Conservation (phyloP, 2,113 vertebrate genomes). For the Girardinichthys multiradiatus region DNA sequence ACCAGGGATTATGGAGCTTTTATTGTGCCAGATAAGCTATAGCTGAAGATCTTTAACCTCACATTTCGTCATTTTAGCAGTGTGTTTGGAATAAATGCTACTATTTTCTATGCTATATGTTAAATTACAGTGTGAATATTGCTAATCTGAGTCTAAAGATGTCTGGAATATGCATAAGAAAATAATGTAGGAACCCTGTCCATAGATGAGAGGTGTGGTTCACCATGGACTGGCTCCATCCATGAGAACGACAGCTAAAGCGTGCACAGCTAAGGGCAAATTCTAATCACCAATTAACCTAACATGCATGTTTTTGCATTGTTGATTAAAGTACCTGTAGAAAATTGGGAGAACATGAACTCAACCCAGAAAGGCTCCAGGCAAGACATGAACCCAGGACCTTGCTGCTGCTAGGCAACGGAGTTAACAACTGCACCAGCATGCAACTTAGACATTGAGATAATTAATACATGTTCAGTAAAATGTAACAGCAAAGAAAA, state of each 20-base stretch:
- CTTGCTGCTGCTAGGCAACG: too few relatives aligned
- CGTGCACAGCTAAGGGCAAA: background rate
- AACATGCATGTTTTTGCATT: background rate
- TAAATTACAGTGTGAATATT: background rate
- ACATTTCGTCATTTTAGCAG: background rate
- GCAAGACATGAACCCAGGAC: too few relatives aligned
- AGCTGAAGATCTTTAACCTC: slow-evolving; percentile 6
- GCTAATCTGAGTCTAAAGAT: background rate
- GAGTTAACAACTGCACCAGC: too few relatives aligned
- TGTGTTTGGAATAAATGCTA: background rate
- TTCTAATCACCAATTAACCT: background rate
- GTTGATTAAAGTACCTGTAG: too few relatives aligned
- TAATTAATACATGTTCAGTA: background rate
- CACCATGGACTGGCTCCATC: background rate
- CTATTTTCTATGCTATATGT: background rate
- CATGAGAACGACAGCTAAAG: background rate
- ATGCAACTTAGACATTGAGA: background rate
- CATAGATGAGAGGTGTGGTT: background rate
- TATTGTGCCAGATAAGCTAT: slow-evolving; percentile 14
- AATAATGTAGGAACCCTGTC: background rate
- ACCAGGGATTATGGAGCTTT: slow-evolving; percentile 9
- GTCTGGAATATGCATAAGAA: background rate
- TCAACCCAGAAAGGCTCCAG: too few relatives aligned
- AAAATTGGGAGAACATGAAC: too few relatives aligned
- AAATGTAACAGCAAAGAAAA: too few relatives aligned